These are phyloP conservation scores for Orgyia antiqua DNA, from an alignment of 2,888 invertebrate species.

Conservation along the genomic window DNA sequence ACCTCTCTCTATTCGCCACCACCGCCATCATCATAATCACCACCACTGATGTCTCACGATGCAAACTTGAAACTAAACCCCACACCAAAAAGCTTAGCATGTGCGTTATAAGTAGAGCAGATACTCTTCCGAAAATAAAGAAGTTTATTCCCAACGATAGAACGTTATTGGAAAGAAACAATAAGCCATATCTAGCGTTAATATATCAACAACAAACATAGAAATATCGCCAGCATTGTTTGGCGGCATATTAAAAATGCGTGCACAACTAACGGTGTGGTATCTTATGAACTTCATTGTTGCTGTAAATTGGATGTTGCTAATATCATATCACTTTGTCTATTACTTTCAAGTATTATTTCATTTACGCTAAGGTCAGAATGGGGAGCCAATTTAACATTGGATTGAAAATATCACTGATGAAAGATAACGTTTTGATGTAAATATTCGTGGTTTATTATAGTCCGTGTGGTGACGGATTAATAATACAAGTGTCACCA, in stretches of 20 bases:
- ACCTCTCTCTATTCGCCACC: too few species aligned
- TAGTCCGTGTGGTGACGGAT: too few species aligned
- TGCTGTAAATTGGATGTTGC: conserved; percentile 25
- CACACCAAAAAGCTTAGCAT: too few species aligned
- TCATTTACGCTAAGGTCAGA: conserved; percentile 12
- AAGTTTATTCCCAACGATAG: too few species aligned
- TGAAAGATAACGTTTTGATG: conserved; percentile 4
- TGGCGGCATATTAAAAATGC: conserved; percentile 27
- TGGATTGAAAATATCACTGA: conserved; percentile 5
- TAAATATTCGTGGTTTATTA: not conserved
- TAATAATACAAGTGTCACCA: too few species aligned
- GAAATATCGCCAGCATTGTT: conserved; percentile 24
- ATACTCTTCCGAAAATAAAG: too few species aligned
- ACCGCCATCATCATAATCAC: too few species aligned
- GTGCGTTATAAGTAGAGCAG: too few species aligned
- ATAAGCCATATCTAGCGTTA: conserved; percentile 17
- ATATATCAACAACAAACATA: conserved; percentile 7
- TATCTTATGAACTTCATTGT: conserved; percentile 24
- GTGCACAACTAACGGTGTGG: conserved; percentile 25
- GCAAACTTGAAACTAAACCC: too few species aligned
- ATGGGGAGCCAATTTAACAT: conserved; percentile 6
- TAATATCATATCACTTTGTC: conserved; percentile 20
- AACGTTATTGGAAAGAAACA: too few species aligned
- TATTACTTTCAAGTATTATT: conserved; percentile 16
- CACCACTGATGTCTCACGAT: too few species aligned